Conservation (phyloP, 2,888 invertebrate species). For the Furcula furcula region DNA sequence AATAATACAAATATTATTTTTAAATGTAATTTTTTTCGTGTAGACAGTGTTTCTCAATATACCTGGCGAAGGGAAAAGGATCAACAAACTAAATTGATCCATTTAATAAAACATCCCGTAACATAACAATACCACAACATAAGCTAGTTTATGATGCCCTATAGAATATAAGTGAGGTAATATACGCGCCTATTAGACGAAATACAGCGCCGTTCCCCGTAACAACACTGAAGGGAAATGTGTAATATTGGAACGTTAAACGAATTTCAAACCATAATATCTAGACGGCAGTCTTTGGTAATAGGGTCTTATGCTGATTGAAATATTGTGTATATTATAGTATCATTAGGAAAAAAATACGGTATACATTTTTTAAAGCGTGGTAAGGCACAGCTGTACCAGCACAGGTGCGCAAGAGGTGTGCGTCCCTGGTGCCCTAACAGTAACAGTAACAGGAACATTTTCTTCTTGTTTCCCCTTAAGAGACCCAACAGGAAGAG, state of each 20-base stretch:
- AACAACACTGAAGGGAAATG: constrained; percentile 43
- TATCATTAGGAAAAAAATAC: background rate
- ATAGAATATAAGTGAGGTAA: constrained; percentile 32
- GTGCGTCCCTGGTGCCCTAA: too few species aligned
- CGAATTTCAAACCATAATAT: constrained; percentile 35
- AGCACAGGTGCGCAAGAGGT: too few species aligned
- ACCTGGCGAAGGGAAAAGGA: too few species aligned
- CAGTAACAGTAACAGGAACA: too few species aligned
- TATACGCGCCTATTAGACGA: constrained; percentile 50
- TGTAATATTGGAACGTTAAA: constrained; percentile 40
- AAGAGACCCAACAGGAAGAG: too few species aligned
- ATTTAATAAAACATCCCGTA: background rate
- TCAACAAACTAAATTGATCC: too few species aligned
- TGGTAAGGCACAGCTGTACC: too few species aligned
- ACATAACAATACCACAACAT: constrained; percentile 15
- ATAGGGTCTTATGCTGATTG: background rate
- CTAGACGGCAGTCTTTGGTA: constrained; percentile 28
- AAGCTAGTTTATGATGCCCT: constrained; percentile 35
- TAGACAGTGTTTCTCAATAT: too few species aligned
- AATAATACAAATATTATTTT: too few species aligned
- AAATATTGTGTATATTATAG: background rate
- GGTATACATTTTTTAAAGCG: too few species aligned
- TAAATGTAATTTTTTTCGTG: too few species aligned
- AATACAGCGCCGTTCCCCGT: constrained; percentile 44
- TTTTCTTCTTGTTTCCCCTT: too few species aligned